Evolutionary conservation across 2,113 vertebrate species (phyloP), one percentile per base, ranked within the genome.

Genomic region (Osmerus eperlanus): DNA sequence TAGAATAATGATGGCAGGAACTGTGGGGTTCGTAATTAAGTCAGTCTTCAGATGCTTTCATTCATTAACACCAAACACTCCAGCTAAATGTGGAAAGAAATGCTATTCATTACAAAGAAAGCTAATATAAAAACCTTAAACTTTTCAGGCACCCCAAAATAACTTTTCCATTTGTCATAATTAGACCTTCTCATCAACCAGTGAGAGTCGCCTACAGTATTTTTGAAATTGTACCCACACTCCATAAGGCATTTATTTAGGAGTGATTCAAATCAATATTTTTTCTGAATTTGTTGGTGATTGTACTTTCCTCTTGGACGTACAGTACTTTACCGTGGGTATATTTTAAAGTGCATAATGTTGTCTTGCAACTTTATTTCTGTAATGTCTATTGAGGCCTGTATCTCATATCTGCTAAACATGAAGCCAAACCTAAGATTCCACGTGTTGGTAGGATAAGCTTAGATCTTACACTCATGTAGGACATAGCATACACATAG

Each of bases 41-140:
- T 90, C 84, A 76, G 88, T 91, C 90, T 90, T 91, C 89, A 91
- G 88, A 91, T 85, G 87, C 89, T 89, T 92, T 89, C 80, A 89
- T 92, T 92, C 90, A 92, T 93, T 92, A 92, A 86, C 83, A 83
- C 71, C 79, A 84, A 82, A 87, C 83, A 77, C 85, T 90, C 86
- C 84, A 82, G 82, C 84, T 87, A 84, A 87, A 79, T 76, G 84
- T 81, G 82, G 80, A 84, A 87, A 85, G 86, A 77, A 82, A 77
- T 82, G 73, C 75, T 79, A 75, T 86, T 86, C 84, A 90, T 89
- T 89, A 88, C 74, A 75, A 80, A 71, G 28, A 70, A 85, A 91
- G 79, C 91, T 89, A 78, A 88, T 75, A 80, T 83, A 52, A 60
- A 68, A 55, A 65, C 36, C 64, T 3, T 64, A 16, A 15, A 52